A percentile compares a stretch with the other conserved stretches of the same genome.
These are phyloP conservation scores for Graphium colonna DNA, from an alignment of 2,888 invertebrate species.

Conservation along the genomic window DNA sequence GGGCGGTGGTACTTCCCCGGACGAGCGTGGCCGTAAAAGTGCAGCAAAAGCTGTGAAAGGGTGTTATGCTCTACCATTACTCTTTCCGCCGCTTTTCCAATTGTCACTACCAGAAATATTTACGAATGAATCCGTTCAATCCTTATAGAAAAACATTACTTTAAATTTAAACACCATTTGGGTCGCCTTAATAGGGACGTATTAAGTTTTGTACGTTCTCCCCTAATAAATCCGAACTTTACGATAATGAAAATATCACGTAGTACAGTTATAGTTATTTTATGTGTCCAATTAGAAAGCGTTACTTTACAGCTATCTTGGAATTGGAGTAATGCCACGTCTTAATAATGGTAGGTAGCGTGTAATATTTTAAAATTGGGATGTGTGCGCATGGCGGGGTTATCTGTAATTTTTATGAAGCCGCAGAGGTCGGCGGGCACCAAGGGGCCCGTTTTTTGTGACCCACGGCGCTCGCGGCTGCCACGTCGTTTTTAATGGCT, in stretches of 20 bases:
- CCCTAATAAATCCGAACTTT: not conserved
- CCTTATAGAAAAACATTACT: not conserved
- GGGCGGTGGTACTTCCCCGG: too few species aligned
- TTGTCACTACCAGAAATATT: too few species aligned
- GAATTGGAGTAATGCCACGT: not conserved
- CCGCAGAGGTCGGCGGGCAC: slow-evolving; percentile 37
- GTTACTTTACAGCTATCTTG: slow-evolving; percentile 28
- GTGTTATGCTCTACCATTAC: too few species aligned
- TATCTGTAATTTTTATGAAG: slow-evolving; percentile 53
- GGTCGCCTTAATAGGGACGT: not conserved
- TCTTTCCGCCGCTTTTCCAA: too few species aligned
- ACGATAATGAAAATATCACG: slow-evolving; percentile 8
- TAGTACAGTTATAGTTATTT: not conserved
- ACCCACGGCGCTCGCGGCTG: slow-evolving; percentile 49
- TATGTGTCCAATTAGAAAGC: slow-evolving; percentile 24
- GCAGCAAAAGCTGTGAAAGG: too few species aligned
- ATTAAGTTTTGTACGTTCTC: not conserved
- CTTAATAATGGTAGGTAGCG: not conserved
- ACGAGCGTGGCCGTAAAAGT: too few species aligned
- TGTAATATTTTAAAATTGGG: not conserved
- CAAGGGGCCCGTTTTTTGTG: slow-evolving; percentile 40
- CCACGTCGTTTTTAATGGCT: slow-evolving; percentile 71
- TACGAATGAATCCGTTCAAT: too few species aligned
- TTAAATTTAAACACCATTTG: slow-evolving; percentile 1
- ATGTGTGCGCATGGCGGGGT: slow-evolving; percentile 33